Evolutionary conservation across 2,113 vertebrate species (phyloP).

Genomic region (Pristiophorus japonicus): DNA sequence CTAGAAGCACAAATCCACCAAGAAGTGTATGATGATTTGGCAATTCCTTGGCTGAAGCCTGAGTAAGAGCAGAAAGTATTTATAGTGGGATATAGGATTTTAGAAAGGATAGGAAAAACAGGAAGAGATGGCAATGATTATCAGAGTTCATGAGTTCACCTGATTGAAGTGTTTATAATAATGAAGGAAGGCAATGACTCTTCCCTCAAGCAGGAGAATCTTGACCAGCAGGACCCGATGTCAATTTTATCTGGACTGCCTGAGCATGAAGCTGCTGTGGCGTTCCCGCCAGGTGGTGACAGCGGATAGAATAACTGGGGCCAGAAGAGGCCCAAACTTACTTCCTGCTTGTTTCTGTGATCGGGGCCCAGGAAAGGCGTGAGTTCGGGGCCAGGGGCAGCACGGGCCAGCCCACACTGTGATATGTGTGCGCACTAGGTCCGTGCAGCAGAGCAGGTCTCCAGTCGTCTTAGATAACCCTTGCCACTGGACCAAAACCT

Average conservation of each 20-base stretch:
- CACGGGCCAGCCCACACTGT: no score
- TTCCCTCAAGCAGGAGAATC: not conserved
- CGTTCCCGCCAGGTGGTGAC: not conserved
- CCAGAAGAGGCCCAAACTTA: not conserved
- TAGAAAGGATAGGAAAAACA: not conserved
- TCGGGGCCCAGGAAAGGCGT: no score
- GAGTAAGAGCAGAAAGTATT: not conserved
- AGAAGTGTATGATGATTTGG: not conserved
- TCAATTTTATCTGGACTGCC: not conserved
- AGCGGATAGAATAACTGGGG: not conserved
- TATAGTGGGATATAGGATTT: not conserved
- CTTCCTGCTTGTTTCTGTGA: not conserved
- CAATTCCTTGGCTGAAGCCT: not conserved
- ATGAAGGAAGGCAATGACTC: not conserved
- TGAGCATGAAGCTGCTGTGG: not conserved
- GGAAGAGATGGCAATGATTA: not conserved
- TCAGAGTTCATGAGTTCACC: not conserved
- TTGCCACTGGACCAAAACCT: no score
- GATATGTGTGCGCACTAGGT: no score
- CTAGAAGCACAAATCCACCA: not conserved
- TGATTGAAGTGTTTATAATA: not conserved
- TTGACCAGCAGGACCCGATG: no score
- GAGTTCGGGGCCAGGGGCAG: no score
- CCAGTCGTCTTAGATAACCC: no score
- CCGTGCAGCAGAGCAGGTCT: no score